These are phyloP conservation scores for Ellobium chinense DNA, from an alignment of 2,888 invertebrate species.

Conservation along the genomic window DNA sequence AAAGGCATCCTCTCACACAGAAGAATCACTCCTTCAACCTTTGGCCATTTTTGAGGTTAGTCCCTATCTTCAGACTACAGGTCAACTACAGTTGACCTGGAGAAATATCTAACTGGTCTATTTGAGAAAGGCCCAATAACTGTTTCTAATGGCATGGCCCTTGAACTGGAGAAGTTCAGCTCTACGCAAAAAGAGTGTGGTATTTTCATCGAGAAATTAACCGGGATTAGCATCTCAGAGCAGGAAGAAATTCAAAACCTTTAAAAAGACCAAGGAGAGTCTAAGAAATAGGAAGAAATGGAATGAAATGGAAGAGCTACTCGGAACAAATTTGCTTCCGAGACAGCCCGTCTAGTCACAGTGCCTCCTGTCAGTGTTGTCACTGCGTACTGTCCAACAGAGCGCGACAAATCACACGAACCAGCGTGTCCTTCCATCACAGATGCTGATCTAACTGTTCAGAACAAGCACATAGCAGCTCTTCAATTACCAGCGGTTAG, in stretches of 20 bases:
- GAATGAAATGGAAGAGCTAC: background rate
- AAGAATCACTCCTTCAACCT: background rate
- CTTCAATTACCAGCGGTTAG: background rate
- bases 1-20: background rate
- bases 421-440: background rate
- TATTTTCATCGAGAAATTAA: background rate
- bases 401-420: background rate
- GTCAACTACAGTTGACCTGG: background rate
- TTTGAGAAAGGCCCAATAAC: background rate
- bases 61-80: background rate
- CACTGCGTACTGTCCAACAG: background rate
- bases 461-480: background rate
- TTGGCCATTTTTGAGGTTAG: background rate
- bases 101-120: background rate
- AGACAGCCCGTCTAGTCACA: background rate
- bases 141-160: background rate
- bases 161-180: background rate
- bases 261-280: background rate
- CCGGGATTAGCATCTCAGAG: background rate
- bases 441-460: background rate
- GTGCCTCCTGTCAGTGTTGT: background rate
- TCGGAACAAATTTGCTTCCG: background rate
- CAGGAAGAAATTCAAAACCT: background rate
- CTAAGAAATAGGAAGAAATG: background rate
- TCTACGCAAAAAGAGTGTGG: background rate